Evolutionary conservation across 2,797 vertebrate species (phyloP).

Genomic region (Xyrichtys novacula): DNA sequence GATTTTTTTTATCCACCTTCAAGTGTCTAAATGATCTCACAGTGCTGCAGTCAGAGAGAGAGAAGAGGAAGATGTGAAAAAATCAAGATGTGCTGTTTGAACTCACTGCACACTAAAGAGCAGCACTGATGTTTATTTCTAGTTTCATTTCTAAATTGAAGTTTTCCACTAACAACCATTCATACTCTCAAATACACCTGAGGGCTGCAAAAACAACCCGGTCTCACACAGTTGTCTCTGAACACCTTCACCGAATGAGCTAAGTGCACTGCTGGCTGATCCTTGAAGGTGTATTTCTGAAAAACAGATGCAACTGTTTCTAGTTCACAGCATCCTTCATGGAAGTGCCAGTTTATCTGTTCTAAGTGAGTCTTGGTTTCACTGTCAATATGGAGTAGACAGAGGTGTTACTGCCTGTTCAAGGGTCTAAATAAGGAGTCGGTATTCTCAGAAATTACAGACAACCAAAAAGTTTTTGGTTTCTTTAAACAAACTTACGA

Average conservation of each 20-base stretch:
- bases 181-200: background rate
- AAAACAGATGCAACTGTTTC: no score
- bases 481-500: no score
- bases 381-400: no score
- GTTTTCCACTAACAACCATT: background rate
- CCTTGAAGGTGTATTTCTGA: no score
- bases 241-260: background rate
- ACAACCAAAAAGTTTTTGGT: no score
- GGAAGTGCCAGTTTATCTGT: no score
- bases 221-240: background rate
- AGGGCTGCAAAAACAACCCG: background rate
- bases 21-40: slow-evolving; percentile 31
- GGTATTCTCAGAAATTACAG: no score
- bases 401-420: no score
- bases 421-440: no score
- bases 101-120: background rate
- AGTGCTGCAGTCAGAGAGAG: background rate
- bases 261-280: background rate
- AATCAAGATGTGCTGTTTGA: slow-evolving; percentile 21
- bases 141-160: background rate
- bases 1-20: slow-evolving; percentile 28
- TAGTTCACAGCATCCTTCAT: no score
- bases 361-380: no score
- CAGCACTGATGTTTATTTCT: slow-evolving; percentile 29
- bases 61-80: slow-evolving; percentile 8